Evolutionary conservation across 2,113 vertebrate genomes (phyloP).

Genomic region (Nesogale talazaci): DNA sequence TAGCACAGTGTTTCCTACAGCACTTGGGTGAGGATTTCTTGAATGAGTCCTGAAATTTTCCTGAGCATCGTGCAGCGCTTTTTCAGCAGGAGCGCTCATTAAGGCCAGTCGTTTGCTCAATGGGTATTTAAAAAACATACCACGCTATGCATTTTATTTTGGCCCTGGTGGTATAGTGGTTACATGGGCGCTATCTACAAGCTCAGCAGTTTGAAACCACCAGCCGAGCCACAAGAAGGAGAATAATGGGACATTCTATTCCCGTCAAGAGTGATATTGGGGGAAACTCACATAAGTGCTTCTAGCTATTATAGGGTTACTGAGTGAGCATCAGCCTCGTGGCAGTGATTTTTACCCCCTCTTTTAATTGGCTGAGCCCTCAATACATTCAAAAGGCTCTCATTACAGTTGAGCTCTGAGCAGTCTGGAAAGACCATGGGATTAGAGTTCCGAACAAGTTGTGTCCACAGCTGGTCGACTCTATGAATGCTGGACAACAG

Average conservation of each 20-base stretch:
- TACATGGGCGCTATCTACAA: no score
- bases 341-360: no score
- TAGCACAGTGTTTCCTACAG: not conserved
- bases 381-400: not conserved
- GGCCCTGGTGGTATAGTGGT: not conserved
- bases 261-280: no score
- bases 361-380: not conserved
- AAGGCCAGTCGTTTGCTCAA: not conserved
- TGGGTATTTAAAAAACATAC: not conserved
- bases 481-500: no score
- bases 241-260: no score
- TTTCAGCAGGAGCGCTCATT: not conserved
- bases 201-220: no score
- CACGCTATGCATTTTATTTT: not conserved
- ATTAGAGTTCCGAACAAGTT: not conserved
- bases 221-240: not conserved
- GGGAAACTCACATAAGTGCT: no score
- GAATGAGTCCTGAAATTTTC: conserved; percentile 11
- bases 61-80: no score
- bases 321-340: no score
- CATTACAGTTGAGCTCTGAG: not conserved
- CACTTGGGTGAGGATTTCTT: not conserved
- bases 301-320: no score
- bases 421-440: not conserved
- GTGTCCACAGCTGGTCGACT: not conserved